Evolutionary conservation across 2,888 invertebrate species (phyloP).

Genomic region (Eupsilia transversa): DNA sequence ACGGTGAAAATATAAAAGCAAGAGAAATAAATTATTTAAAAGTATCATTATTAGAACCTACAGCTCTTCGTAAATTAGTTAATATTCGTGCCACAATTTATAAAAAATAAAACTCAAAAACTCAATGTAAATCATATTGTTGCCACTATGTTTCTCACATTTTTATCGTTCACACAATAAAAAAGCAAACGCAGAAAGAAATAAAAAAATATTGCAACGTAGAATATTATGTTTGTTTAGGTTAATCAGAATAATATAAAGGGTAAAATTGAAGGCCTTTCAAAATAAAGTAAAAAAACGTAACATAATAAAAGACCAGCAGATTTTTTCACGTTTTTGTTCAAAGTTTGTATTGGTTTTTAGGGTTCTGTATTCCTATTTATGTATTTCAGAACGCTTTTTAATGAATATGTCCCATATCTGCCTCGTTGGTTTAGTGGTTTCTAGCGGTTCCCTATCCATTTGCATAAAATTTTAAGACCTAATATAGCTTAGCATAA

Average conservation of each 20-base stretch:
- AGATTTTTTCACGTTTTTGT: conserved; percentile 20
- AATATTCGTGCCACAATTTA: neutral
- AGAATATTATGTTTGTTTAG: conserved; percentile 75
- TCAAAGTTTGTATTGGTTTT: conserved; percentile 9
- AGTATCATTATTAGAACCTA: neutral
- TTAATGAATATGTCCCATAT: neutral
- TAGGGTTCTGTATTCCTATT: conserved; percentile 50
- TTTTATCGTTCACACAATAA: conserved; percentile 36
- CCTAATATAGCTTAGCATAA: no score
- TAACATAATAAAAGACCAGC: conserved; percentile 48
- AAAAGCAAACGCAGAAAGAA: conserved; percentile 29
- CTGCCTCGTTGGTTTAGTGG: neutral
- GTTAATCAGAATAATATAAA: conserved; percentile 74
- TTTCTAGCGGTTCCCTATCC: no score
- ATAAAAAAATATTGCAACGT: conserved; percentile 61
- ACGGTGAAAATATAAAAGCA: conserved; percentile 19
- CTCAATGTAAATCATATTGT: neutral
- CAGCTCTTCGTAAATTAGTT: neutral
- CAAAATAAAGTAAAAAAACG: conserved; percentile 67
- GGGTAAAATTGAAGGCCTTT: conserved; percentile 71
- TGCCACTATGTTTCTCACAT: neutral
- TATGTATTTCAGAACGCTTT: neutral
- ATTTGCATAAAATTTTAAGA: no score
- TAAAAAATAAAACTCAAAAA: neutral
- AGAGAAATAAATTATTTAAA: conserved; percentile 20